These are phyloP conservation scores for Pterocles burchelli DNA, from an alignment of 2,113 vertebrate species.

Conservation along the genomic window DNA sequence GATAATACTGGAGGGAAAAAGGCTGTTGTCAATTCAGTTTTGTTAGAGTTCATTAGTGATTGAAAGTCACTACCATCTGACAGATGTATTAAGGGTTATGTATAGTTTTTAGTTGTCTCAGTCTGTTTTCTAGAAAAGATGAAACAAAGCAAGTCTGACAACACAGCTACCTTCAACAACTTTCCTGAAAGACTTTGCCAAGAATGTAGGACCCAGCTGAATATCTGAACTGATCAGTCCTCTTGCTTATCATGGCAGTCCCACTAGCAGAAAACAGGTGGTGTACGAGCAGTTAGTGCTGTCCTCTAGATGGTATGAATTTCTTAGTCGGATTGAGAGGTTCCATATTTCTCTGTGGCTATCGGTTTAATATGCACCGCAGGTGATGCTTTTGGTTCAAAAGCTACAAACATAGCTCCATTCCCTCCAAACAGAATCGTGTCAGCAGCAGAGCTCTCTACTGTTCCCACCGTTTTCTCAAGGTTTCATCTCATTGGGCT, in stretches of 20 bases:
- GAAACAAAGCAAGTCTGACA: neutral
- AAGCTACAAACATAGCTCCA: too few species aligned
- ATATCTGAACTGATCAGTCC: neutral
- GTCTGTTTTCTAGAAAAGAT: neutral
- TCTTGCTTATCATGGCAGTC: neutral
- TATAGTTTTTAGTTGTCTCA: neutral
- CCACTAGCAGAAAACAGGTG: neutral
- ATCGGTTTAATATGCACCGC: neutral
- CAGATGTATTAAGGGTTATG: neutral
- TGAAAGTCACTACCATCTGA: neutral
- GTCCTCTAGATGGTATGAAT: neutral
- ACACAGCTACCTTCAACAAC: neutral
- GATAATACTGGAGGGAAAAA: neutral
- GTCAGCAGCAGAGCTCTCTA: neutral
- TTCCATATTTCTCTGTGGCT: neutral
- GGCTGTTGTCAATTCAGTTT: neutral
- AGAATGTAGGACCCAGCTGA: neutral
- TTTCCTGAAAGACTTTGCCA: neutral
- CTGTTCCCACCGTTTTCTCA: neutral
- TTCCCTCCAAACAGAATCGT: neutral
- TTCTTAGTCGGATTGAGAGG: neutral
- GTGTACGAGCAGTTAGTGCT: neutral
- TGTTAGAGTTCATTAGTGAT: conserved; percentile 25
- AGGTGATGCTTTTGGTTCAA: neutral
- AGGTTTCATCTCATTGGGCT: neutral